Percentiles rank a stretch among this genome's conserved stretches.
Conservation (phyloP, 2,113 vertebrate species). For the Nematolebias whitei region DNA sequence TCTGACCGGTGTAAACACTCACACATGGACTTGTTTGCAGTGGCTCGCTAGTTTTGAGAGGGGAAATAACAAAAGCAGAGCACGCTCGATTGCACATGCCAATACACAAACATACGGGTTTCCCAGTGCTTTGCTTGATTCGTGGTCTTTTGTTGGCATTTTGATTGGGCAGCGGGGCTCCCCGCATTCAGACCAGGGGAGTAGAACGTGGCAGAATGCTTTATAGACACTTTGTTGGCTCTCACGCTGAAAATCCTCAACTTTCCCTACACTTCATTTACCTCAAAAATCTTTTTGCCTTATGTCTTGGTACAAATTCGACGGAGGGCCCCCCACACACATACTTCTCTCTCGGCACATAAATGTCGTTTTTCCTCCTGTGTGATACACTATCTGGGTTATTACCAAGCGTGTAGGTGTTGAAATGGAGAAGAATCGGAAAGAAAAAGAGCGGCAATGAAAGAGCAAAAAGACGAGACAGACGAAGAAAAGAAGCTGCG, state of each 20-base stretch:
- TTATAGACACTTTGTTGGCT: neutral
- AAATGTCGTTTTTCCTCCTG: constrained; percentile 39
- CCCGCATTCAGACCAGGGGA: constrained; percentile 12
- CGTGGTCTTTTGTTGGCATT: constrained; percentile 37
- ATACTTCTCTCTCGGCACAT: constrained; percentile 7
- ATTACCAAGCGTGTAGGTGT: constrained; percentile 55
- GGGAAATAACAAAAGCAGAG: neutral
- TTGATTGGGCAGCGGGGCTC: constrained; percentile 40
- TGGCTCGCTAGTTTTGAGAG: neutral
- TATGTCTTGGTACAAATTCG: constrained; percentile 13
- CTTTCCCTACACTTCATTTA: constrained; percentile 18
- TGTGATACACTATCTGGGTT: constrained; percentile 58
- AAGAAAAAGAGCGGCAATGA: constrained; percentile 49
- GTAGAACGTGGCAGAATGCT: neutral
- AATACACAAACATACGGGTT: constrained; percentile 28
- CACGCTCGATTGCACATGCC: constrained; percentile 51
- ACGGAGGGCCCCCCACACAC: neutral
- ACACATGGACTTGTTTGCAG: constrained; percentile 8
- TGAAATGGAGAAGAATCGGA: constrained; percentile 42
- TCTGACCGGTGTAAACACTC: constrained; percentile 10
- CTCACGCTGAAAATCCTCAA: constrained; percentile 26
- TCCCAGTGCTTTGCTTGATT: constrained; percentile 24
- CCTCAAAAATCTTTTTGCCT: neutral
- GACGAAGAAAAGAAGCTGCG: constrained; percentile 31
- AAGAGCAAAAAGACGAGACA: constrained; percentile 33